Percentiles rank a stretch among this genome's conserved stretches.
Evolutionary conservation across 1,140 invertebrate species (phyloP).

Genomic region (Ceratitis capitata): DNA sequence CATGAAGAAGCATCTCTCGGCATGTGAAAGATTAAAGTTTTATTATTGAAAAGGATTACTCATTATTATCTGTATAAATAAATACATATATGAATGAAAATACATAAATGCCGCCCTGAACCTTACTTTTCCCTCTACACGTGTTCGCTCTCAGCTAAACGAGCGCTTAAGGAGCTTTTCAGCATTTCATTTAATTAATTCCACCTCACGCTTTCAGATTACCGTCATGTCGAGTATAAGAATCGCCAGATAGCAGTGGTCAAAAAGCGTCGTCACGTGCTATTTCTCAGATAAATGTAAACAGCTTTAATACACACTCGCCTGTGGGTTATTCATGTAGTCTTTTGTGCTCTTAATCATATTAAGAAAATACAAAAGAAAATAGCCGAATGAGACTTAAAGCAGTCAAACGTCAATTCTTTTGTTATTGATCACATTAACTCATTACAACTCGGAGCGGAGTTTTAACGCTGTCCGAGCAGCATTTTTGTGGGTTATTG

Average conservation of each 20-base stretch:
- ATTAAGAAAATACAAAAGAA: background rate
- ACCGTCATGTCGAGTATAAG: background rate
- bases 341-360: background rate
- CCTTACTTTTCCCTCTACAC: background rate
- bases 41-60: no score
- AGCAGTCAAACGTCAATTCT: background rate
- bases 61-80: no score
- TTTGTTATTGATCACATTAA: background rate
- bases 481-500: no score
- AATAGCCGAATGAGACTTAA: background rate
- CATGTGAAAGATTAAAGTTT: no score
- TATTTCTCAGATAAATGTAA: background rate
- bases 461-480: background rate
- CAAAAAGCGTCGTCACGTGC: background rate
- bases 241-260: background rate
- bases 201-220: background rate
- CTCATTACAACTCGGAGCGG: background rate
- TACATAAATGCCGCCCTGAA: background rate
- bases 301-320: background rate
- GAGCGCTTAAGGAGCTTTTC: background rate
- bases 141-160: background rate
- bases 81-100: no score
- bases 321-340: no score
- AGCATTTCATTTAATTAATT: conserved; percentile 23
- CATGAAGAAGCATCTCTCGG: no score